These are phyloP conservation scores for Gymnobelideus leadbeateri DNA, from an alignment of 2,113 vertebrate genomes.

Conservation along the genomic window DNA sequence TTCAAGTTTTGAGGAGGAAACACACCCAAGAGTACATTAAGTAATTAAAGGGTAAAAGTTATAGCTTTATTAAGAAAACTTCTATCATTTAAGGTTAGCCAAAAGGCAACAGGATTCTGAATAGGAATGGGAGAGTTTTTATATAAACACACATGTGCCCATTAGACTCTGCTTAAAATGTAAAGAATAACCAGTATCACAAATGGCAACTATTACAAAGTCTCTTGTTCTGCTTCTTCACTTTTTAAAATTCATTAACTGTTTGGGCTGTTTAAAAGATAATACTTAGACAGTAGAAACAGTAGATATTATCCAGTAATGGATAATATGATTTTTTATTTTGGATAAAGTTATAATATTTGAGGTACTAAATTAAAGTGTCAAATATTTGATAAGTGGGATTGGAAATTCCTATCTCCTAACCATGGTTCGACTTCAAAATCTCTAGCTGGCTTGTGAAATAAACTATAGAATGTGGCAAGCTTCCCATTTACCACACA, in stretches of 20 bases:
- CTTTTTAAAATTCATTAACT: conserved; percentile 65
- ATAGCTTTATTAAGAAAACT: neutral
- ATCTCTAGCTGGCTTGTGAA: conserved; percentile 63
- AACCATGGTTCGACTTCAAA: conserved; percentile 51
- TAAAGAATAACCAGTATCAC: conserved; percentile 40
- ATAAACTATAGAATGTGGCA: conserved; percentile 54
- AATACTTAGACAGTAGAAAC: conserved; percentile 6
- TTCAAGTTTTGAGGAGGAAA: neutral
- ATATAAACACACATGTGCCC: neutral
- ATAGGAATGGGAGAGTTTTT: neutral
- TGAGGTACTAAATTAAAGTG: conserved; percentile 41
- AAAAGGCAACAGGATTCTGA: neutral
- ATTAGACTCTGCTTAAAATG: conserved; percentile 52
- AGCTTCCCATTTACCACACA: conserved; percentile 52
- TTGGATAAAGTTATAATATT: conserved; percentile 46
- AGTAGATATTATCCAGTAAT: conserved; percentile 13
- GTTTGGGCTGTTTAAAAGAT: conserved; percentile 40
- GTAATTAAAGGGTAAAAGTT: neutral
- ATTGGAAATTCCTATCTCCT: conserved; percentile 51
- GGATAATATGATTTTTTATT: conserved; percentile 17
- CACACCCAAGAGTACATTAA: neutral
- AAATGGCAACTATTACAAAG: conserved; percentile 37
- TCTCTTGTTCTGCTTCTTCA: conserved; percentile 57
- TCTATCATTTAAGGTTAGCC: neutral
- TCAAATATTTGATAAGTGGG: neutral